These are phyloP conservation scores for Himalopsyche tibetana DNA, from an alignment of 2,888 invertebrate species.

Conservation along the genomic window DNA sequence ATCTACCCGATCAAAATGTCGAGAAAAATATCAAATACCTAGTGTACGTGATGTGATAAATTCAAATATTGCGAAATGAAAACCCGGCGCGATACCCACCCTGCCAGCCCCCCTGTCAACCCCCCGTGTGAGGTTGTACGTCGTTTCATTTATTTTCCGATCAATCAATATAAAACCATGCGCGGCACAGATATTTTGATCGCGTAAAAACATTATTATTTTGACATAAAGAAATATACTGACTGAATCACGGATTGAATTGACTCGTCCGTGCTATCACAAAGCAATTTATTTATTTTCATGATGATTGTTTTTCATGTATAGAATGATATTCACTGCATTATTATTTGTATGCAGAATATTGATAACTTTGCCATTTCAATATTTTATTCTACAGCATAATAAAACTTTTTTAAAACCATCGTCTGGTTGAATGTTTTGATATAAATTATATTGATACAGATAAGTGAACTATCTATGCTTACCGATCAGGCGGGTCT, in stretches of 20 bases:
- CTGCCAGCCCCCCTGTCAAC: neutral
- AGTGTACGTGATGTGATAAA: conserved; percentile 11
- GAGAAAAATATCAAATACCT: conserved; percentile 16
- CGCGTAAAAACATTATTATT: conserved; percentile 25
- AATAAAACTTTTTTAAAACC: too few relatives aligned
- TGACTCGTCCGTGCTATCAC: neutral
- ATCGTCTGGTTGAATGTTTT: too few relatives aligned
- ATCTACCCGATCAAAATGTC: neutral
- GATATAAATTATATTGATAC: too few relatives aligned
- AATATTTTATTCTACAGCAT: too few relatives aligned
- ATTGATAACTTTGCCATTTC: too few relatives aligned
- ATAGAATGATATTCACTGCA: too few relatives aligned
- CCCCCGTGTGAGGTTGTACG: neutral
- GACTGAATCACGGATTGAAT: neutral
- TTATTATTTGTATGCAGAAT: too few relatives aligned
- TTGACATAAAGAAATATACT: neutral
- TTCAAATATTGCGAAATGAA: conserved; percentile 17
- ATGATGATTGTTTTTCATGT: neutral
- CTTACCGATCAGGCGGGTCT: too few relatives aligned
- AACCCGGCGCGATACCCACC: neutral
- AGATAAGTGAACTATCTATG: too few relatives aligned
- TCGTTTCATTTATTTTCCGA: conserved; percentile 31
- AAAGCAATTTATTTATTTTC: neutral
- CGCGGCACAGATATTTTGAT: neutral
- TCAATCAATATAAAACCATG: conserved; percentile 20